phyloP scores from a whole-genome alignment of 2,113 vertebrate species.

The Kryptolebias marmoratus region DNA sequence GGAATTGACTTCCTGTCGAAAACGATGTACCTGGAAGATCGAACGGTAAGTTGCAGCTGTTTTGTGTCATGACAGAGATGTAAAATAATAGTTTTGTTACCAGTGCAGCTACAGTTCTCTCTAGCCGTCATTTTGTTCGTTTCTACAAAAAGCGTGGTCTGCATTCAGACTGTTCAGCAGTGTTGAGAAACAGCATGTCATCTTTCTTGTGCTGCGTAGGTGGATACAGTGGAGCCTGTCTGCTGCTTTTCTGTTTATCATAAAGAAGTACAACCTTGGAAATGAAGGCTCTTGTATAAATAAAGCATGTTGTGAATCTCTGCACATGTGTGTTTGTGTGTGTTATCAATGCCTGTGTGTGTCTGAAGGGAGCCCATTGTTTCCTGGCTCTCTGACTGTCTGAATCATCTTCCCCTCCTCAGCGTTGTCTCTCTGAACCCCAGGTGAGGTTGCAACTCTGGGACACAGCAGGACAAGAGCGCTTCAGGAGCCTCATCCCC shows the following conservation, averaged over 20 bases:
- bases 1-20: conserved; percentile 96
- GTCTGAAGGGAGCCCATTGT: conserved; percentile 31
- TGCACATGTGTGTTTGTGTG: conserved; percentile 13
- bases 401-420: conserved; percentile 66
- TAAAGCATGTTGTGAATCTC: conserved; percentile 17
- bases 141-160: conserved; percentile 6
- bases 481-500: conserved; percentile 94
- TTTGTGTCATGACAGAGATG: conserved; percentile 10
- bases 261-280: conserved; percentile 30
- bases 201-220: conserved; percentile 13
- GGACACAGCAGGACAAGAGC: conserved; percentile 94
- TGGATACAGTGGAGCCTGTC: conserved; percentile 15
- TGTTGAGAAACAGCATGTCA: conserved; percentile 16
- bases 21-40: conserved; percentile 96
- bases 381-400: conserved; percentile 59
- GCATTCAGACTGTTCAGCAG: conserved; percentile 6
- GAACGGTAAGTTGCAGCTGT: conserved; percentile 84
- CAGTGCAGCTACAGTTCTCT: not conserved
- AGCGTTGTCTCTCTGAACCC: conserved; percentile 65
- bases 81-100: conserved; percentile 14
- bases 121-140: not conserved
- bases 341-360: conserved; percentile 1
- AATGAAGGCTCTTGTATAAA: conserved; percentile 17
- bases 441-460: conserved; percentile 95
- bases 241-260: conserved; percentile 31